These are phyloP conservation scores for Chinchilla lanigera DNA, from an alignment of 2,113 vertebrate species.

Conservation along the genomic window DNA sequence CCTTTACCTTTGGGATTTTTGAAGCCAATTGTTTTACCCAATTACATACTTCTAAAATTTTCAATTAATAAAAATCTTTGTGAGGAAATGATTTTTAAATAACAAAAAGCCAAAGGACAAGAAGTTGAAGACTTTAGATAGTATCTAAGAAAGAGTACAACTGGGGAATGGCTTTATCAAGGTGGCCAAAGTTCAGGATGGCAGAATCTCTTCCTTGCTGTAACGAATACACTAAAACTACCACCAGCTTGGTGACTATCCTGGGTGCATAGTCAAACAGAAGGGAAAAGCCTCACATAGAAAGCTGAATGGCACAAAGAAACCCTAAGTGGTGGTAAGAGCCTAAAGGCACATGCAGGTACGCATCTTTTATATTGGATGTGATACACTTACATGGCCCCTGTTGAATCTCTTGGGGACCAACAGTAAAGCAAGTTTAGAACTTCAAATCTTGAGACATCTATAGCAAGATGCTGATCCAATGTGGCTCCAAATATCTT, in stretches of 20 bases:
- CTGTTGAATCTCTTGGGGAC: conserved; percentile 85
- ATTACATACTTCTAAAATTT: background rate
- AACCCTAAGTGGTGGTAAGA: conserved; percentile 75
- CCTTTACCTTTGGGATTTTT: background rate
- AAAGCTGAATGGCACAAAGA: conserved; percentile 65
- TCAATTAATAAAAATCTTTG: conserved; percentile 37
- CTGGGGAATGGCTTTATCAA: conserved; percentile 39
- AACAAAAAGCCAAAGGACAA: conserved; percentile 65
- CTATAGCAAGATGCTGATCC: conserved; percentile 85
- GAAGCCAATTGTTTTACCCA: conserved; percentile 47
- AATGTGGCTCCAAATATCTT: conserved; percentile 82
- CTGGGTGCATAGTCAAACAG: background rate
- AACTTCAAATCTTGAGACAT: conserved; percentile 85
- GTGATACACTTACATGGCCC: conserved; percentile 85
- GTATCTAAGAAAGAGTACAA: conserved; percentile 55
- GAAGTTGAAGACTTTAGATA: conserved; percentile 59
- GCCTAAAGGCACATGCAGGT: conserved; percentile 81
- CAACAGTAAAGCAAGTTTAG: conserved; percentile 86
- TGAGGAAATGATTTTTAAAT: conserved; percentile 51
- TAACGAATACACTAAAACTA: background rate
- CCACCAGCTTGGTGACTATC: background rate
- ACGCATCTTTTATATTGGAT: conserved; percentile 82
- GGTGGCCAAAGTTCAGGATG: conserved; percentile 33
- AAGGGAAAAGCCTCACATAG: conserved; percentile 65
- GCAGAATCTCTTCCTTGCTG: conserved; percentile 38